Percentiles rank a stretch among this genome's conserved stretches.
Evolutionary conservation across 2,113 vertebrate species (phyloP).

Genomic region (Accipiter virgatus): DNA sequence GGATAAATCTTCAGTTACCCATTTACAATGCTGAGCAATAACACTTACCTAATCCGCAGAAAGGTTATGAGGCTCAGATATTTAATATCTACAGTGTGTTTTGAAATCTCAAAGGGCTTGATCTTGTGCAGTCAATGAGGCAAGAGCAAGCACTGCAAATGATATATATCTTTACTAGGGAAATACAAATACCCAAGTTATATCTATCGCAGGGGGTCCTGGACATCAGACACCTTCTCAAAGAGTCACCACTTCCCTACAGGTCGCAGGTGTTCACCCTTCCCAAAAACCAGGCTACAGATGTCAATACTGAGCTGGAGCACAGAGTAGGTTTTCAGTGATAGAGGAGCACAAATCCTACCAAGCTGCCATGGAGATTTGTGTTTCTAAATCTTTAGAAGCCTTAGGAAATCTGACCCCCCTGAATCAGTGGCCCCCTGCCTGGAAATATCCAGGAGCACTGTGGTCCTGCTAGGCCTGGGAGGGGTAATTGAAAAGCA

Average conservation of each 20-base stretch:
- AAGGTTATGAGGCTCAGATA: conserved; percentile 17
- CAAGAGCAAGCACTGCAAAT: background rate
- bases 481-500: background rate
- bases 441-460: background rate
- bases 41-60: conserved; percentile 17
- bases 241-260: background rate
- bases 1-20: background rate
- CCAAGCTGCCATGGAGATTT: background rate
- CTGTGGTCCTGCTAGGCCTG: accelerated
- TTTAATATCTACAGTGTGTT: conserved; percentile 27
- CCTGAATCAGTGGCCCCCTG: background rate
- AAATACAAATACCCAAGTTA: background rate
- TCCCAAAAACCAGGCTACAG: background rate
- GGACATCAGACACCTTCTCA: background rate
- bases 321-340: background rate
- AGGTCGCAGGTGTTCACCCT: background rate
- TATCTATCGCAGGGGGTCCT: background rate
- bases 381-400: background rate
- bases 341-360: background rate
- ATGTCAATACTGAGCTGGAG: background rate
- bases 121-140: background rate
- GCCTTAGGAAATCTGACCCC: background rate
- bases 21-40: background rate
- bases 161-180: background rate
- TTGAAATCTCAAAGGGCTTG: conserved; percentile 33